A percentile compares a stretch with the other conserved stretches of the same genome.
Conservation (phyloP, 2,888 invertebrate species). For the Ornithoptera alexandrae region DNA sequence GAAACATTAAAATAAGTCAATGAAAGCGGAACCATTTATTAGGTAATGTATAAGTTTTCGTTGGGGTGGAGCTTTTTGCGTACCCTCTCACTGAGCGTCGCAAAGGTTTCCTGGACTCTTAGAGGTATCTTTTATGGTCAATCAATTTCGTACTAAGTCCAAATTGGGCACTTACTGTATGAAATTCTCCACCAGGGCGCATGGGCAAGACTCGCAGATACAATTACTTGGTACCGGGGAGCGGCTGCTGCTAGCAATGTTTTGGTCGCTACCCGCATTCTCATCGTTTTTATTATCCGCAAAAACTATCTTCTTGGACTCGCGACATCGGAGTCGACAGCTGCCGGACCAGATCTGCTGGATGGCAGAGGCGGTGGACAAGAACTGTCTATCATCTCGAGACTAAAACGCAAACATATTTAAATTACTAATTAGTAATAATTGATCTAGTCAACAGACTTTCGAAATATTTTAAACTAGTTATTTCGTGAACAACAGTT, state of each 20-base stretch:
- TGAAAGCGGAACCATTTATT: too few species aligned
- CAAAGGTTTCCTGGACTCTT: too few species aligned
- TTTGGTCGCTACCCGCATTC: constrained; percentile 7
- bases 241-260: constrained; percentile 12
- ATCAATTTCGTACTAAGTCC: too few species aligned
- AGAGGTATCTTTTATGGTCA: too few species aligned
- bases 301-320: constrained; percentile 35
- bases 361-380: constrained; percentile 45
- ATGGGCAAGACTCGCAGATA: constrained; percentile 52
- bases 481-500: too few species aligned
- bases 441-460: too few species aligned
- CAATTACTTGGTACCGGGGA: constrained; percentile 37
- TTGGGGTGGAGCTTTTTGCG: too few species aligned
- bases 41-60: too few species aligned
- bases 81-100: too few species aligned
- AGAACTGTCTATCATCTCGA: constrained; percentile 39
- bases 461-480: too few species aligned
- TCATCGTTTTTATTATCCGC: neutral
- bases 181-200: constrained; percentile 45
- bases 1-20: too few species aligned
- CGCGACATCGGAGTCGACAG: constrained; percentile 49
- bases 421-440: too few species aligned
- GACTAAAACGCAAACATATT: constrained; percentile 35
- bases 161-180: constrained; percentile 37
- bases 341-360: constrained; percentile 52